Evolutionary conservation across 2,113 vertebrate species (phyloP), one percentile per base, ranked within the genome.

Genomic region (Perccottus glenii): DNA sequence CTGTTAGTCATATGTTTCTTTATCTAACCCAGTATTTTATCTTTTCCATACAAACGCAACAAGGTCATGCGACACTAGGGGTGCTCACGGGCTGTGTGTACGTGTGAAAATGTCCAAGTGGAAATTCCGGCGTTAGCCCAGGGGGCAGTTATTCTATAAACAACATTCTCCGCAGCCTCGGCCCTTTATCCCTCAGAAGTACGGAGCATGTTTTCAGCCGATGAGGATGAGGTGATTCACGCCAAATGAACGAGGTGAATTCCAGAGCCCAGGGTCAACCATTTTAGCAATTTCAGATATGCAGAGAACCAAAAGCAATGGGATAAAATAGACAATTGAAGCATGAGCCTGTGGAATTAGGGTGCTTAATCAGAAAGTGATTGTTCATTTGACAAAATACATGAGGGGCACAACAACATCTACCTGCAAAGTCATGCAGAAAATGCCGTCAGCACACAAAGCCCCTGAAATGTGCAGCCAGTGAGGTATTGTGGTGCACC

Each of bases 211-310:
- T 89, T 88, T 84, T 89, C 70, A 80, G 60, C 64, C 9, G 61
- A 79, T 16, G 64, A 73, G 57, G 77, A 72, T 64, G 85, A 80
- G 84, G 66, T 16, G 79, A 88, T 82, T 81, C 73, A 42, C 74
- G 69, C 51, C 55, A 11, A 76, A 81, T 73, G 77, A 80, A 77
- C 50, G 65, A 73, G 67, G 76, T 79, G 82, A 85, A 92, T 93
- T 89, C 84, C 69, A 52, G 51, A 47, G 52, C 49, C 27, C 78
- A 59, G 81, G 85, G 90, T 88, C 85, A 92, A 90, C 71, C 68
- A 93, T 92, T 84, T 83, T 64, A 92, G 87, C 75, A 82, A 94
- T 92, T 89, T 85, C 82, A 92, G 86, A 87, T 83, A 93, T 89
- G 91, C 87, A 16, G 75, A 73, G 78, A 60, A 67, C 44, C 56